Conservation (phyloP, 2,797 vertebrate genomes). For the Danio tinwini region DNA sequence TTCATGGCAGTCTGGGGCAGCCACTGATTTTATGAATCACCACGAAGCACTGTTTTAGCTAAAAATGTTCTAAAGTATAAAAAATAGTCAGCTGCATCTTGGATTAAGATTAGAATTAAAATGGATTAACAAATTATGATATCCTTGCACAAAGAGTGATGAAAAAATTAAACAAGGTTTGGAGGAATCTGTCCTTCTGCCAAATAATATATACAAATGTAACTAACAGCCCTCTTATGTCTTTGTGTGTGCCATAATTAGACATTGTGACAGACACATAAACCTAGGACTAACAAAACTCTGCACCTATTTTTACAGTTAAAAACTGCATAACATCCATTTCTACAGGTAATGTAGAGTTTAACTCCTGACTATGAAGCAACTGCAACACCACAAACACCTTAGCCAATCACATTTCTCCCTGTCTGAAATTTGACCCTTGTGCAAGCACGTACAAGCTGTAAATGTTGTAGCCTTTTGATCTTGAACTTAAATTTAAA, state of each 20-base stretch:
- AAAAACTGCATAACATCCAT: not conserved
- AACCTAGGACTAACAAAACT: not conserved
- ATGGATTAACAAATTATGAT: not conserved
- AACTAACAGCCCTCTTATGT: not conserved
- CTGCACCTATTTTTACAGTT: not conserved
- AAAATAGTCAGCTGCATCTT: too few species aligned
- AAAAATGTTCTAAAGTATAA: too few species aligned
- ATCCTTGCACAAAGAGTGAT: not conserved
- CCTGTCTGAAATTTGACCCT: constrained; percentile 16
- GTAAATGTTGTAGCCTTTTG: not conserved
- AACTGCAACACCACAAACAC: constrained; percentile 5
- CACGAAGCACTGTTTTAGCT: too few species aligned
- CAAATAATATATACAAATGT: too few species aligned
- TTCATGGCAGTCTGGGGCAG: too few species aligned
- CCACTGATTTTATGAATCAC: too few species aligned
- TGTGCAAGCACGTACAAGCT: not conserved
- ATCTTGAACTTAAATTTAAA: constrained; percentile 7
- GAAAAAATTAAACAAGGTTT: not conserved
- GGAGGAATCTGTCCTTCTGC: not conserved
- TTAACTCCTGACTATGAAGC: not conserved
- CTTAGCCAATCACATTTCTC: constrained; percentile 28
- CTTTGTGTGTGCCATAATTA: not conserved
- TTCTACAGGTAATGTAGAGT: not conserved
- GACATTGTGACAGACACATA: not conserved
- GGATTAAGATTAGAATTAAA: too few species aligned